A percentile compares a stretch with the other conserved stretches of the same genome.
phyloP scores from a whole-genome alignment of 2,797 vertebrate species.

The Mustela erminea region DNA sequence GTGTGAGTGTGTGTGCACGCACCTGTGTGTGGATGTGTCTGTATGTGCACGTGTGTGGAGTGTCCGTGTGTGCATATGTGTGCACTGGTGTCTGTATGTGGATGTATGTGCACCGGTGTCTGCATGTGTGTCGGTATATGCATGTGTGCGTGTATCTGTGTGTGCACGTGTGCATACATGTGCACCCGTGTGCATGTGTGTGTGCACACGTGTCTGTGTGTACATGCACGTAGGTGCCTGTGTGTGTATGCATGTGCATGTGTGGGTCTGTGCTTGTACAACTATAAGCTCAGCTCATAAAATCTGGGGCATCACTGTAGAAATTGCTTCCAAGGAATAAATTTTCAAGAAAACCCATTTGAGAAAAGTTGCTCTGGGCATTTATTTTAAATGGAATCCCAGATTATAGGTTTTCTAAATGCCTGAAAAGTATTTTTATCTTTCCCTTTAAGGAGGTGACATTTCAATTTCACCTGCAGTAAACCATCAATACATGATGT shows the following conservation, averaged over 20 bases:
- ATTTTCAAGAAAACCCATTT: background rate
- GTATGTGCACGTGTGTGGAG: no score
- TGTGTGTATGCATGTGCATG: background rate
- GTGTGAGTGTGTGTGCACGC: no score
- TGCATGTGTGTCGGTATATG: no score
- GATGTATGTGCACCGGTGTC: no score
- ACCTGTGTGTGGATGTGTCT: no score
- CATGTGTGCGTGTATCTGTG: no score
- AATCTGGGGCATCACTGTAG: background rate
- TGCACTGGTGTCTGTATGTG: no score
- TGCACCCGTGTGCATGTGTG: no score
- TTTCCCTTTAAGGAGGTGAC: slow-evolving; percentile 52
- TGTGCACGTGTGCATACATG: no score
- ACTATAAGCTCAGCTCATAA: background rate
- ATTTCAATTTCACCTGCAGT: slow-evolving; percentile 43
- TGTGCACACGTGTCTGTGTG: no score
- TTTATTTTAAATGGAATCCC: slow-evolving; percentile 36
- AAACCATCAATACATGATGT: background rate
- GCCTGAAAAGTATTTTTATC: slow-evolving; percentile 12
- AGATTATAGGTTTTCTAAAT: slow-evolving; percentile 39
- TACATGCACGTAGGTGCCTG: no score
- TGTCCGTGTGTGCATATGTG: no score
- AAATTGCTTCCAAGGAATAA: background rate
- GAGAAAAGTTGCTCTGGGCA: slow-evolving; percentile 48
- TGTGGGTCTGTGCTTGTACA: background rate